Conservation (phyloP, 2,113 vertebrate species). For the Progne subis region DNA sequence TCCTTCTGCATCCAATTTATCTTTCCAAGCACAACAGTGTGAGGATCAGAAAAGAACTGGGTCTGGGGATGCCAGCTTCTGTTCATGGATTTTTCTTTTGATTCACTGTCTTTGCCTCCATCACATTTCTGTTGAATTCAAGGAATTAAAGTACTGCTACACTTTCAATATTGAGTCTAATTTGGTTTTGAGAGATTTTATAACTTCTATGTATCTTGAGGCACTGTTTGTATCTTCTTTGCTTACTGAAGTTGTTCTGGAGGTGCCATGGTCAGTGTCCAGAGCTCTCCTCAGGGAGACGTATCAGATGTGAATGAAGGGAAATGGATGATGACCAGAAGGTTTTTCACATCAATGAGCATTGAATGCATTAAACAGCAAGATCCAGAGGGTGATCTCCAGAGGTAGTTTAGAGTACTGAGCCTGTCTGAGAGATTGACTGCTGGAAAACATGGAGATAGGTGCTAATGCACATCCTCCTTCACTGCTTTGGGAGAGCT, state of each 20-base stretch:
- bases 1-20: neutral
- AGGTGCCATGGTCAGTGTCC: neutral
- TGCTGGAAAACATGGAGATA: neutral
- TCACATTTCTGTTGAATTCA: neutral
- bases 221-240: neutral
- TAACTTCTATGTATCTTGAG: neutral
- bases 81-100: neutral
- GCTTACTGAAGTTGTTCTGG: neutral
- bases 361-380: neutral
- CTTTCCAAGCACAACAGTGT: neutral
- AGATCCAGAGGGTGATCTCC: neutral
- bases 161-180: neutral
- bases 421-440: neutral
- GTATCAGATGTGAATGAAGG: accelerated
- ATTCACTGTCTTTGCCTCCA: neutral
- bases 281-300: neutral
- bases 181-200: neutral
- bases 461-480: neutral
- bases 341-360: neutral
- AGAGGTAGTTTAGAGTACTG: neutral
- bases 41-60: neutral
- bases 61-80: neutral
- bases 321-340: neutral
- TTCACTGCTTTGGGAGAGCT: neutral
- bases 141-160: neutral